These are phyloP conservation scores for Harpagifer antarcticus DNA, from an alignment of 2,797 vertebrate species.

Conservation along the genomic window DNA sequence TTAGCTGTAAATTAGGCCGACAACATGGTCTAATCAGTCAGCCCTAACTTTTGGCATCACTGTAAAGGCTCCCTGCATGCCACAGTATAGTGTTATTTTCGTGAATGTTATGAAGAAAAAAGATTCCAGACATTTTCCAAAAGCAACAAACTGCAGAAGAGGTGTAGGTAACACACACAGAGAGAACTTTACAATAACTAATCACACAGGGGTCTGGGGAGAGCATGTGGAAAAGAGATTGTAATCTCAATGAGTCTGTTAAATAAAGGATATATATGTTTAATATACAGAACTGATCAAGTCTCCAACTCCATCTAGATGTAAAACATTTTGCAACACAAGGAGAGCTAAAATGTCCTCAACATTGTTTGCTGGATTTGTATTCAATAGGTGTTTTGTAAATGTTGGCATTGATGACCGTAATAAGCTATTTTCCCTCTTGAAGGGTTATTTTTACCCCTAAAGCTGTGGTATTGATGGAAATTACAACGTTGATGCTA, in stretches of 20 bases:
- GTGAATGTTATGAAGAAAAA: background rate
- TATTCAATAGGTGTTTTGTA: background rate
- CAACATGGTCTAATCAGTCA: constrained; percentile 37
- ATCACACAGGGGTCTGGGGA: background rate
- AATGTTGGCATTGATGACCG: background rate
- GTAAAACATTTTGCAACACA: fast-evolving
- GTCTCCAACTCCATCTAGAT: background rate
- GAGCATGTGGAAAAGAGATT: background rate
- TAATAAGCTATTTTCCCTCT: background rate
- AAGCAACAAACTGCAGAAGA: background rate
- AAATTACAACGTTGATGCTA: background rate
- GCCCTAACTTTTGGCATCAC: constrained; percentile 30
- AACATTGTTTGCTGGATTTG: background rate
- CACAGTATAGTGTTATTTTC: background rate
- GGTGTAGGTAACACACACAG: background rate
- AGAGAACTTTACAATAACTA: background rate
- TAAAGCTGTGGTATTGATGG: background rate
- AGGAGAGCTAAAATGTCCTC: background rate
- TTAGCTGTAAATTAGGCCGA: constrained; percentile 52
- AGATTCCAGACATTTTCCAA: background rate
- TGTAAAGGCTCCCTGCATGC: background rate
- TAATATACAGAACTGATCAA: background rate
- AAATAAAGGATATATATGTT: background rate
- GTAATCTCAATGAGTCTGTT: too few species aligned
- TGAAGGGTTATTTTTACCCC: background rate